Evolutionary conservation across 2,888 invertebrate genomes (phyloP).

Genomic region (Calameuta filiformis): DNA sequence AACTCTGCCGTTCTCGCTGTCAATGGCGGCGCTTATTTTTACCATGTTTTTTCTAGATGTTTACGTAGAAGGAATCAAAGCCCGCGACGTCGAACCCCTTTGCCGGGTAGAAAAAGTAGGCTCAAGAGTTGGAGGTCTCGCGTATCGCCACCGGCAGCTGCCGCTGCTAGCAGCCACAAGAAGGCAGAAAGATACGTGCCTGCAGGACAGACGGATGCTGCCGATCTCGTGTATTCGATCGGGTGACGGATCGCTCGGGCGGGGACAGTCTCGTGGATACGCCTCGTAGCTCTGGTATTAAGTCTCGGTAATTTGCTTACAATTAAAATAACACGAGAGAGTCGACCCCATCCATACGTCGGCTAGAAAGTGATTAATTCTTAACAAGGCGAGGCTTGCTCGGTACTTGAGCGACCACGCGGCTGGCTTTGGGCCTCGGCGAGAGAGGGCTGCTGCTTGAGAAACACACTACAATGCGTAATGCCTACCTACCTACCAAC

Average conservation of each 20-base stretch:
- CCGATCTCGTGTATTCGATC: background rate
- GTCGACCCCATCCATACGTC: slow-evolving; percentile 19
- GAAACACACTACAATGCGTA: slow-evolving; percentile 30
- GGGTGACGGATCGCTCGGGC: background rate
- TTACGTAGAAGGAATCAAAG: slow-evolving; percentile 11
- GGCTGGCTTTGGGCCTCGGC: slow-evolving; percentile 20
- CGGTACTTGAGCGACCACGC: slow-evolving; percentile 28
- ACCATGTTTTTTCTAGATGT: slow-evolving; percentile 15
- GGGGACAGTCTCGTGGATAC: background rate
- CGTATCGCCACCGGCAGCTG: background rate
- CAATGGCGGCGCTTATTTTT: slow-evolving; percentile 9
- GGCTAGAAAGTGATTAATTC: slow-evolving; percentile 44
- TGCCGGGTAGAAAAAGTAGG: background rate
- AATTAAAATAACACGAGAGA: slow-evolving; percentile 39
- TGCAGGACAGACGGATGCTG: background rate
- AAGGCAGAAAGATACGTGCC: background rate
- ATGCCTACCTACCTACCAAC: slow-evolving; percentile 5
- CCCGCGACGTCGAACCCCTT: background rate
- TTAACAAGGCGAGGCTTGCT: slow-evolving; percentile 39
- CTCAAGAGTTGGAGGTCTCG: background rate
- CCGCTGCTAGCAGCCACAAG: background rate
- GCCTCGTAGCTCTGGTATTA: slow-evolving; percentile 2
- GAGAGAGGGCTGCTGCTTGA: slow-evolving; percentile 5
- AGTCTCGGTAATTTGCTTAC: slow-evolving; percentile 34
- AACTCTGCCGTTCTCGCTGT: background rate